These are phyloP conservation scores for Lonchura striata DNA, from an alignment of 2,113 vertebrate genomes.

Conservation along the genomic window DNA sequence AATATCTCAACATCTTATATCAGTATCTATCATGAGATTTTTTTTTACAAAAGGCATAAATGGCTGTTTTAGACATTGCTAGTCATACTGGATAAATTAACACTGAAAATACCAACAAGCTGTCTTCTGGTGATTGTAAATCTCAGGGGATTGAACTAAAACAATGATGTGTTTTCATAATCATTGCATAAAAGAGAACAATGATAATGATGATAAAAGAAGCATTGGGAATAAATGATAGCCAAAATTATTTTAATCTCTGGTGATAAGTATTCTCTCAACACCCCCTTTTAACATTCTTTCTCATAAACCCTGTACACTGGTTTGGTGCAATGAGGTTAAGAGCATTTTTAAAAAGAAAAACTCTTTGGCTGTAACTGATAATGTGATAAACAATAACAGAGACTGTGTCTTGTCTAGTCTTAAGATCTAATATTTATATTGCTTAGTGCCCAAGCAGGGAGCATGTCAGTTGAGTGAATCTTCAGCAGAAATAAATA, in stretches of 20 bases:
- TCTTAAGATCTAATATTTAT: not conserved
- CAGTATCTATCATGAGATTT: not conserved
- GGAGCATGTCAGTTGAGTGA: not conserved
- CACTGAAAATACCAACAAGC: not conserved
- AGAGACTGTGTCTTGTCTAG: not conserved
- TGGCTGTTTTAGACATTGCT: not conserved
- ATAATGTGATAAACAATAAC: not conserved
- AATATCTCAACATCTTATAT: not conserved
- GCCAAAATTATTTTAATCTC: not conserved
- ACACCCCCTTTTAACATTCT: not conserved
- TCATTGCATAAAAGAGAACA: not conserved
- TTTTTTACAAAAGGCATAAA: not conserved
- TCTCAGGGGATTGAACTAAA: not conserved
- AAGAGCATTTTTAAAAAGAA: not conserved
- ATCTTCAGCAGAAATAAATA: slow-evolving; percentile 30
- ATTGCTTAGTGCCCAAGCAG: not conserved
- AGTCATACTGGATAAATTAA: not conserved
- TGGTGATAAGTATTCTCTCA: not conserved
- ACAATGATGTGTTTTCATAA: not conserved
- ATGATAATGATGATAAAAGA: not conserved
- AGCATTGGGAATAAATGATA: not conserved
- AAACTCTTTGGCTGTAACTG: not conserved
- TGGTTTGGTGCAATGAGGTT: not conserved
- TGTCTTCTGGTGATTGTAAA: not conserved
- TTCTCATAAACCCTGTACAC: not conserved